phyloP scores from a whole-genome alignment of 2,113 vertebrate species.

The Anoura caudifer region DNA sequence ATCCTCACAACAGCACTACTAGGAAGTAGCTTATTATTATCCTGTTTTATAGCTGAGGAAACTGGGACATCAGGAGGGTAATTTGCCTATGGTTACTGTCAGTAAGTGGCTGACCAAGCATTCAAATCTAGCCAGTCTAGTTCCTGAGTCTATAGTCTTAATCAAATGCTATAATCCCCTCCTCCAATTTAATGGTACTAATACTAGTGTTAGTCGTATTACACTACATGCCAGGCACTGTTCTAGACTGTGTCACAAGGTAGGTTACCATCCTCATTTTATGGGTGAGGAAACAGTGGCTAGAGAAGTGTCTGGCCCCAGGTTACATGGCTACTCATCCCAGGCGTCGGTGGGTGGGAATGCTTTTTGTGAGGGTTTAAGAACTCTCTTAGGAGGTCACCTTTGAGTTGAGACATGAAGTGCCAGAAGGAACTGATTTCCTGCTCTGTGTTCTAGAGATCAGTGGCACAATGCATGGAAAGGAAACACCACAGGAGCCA shows the following conservation, averaged over 20 bases:
- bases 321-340: background rate
- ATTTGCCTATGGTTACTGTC: conserved; percentile 33
- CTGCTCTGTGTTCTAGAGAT: conserved; percentile 21
- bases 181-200: background rate
- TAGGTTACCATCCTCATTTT: conserved; percentile 32
- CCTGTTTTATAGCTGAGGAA: conserved; percentile 56
- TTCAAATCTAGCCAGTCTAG: conserved; percentile 26
- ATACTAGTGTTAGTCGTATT: background rate
- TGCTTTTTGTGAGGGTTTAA: conserved; percentile 6
- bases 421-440: background rate
- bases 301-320: background rate
- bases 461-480: background rate
- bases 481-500: background rate
- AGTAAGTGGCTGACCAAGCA: background rate
- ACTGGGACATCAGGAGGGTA: conserved; percentile 32
- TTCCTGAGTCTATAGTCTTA: conserved; percentile 14
- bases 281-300: background rate
- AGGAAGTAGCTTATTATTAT: conserved; percentile 46
- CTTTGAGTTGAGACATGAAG: background rate
- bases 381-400: background rate
- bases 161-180: background rate
- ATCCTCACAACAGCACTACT: conserved; percentile 21
- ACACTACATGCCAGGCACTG: background rate
- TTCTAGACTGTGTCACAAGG: conserved; percentile 1
- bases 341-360: background rate